Percentiles rank a stretch among this genome's conserved stretches.
These are phyloP conservation scores for Rhagologus leucostigma DNA, from an alignment of 2,113 vertebrate species.

Conservation along the genomic window DNA sequence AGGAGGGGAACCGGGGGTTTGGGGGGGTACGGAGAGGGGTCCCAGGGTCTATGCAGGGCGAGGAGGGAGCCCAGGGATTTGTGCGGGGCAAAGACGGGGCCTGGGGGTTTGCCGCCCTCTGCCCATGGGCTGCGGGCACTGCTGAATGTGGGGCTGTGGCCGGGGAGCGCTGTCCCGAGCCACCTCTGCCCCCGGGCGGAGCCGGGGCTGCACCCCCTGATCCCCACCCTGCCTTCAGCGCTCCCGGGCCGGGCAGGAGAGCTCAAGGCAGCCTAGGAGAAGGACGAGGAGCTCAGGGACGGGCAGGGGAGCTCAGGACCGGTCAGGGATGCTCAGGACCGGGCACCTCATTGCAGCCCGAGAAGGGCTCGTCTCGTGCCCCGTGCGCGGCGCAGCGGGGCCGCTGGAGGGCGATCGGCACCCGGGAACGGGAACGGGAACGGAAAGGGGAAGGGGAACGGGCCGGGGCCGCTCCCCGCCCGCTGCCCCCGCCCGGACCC, in stretches of 20 bases:
- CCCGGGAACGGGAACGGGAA: neutral
- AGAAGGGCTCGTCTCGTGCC: neutral
- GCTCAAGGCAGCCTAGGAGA: neutral
- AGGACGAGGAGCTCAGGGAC: neutral
- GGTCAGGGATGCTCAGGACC: neutral
- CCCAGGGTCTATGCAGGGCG: neutral
- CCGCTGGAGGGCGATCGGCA: neutral
- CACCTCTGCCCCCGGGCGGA: neutral
- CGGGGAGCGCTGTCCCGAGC: neutral
- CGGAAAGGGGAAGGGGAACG: neutral
- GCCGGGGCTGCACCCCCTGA: neutral
- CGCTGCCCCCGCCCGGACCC: neutral
- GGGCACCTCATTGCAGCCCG: neutral
- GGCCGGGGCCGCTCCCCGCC: neutral
- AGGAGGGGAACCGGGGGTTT: neutral
- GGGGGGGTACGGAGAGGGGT: neutral
- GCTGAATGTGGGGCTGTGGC: neutral
- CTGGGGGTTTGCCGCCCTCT: neutral
- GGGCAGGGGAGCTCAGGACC: neutral
- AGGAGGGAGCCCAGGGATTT: neutral
- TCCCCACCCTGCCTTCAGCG: neutral
- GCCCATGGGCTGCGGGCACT: neutral
- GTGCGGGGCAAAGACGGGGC: neutral
- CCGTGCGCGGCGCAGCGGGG: neutral
- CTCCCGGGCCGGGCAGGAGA: neutral